A percentile compares a stretch with the other conserved stretches of the same genome.
phyloP scores from a whole-genome alignment of 2,797 vertebrate species.

The Allobates femoralis region DNA sequence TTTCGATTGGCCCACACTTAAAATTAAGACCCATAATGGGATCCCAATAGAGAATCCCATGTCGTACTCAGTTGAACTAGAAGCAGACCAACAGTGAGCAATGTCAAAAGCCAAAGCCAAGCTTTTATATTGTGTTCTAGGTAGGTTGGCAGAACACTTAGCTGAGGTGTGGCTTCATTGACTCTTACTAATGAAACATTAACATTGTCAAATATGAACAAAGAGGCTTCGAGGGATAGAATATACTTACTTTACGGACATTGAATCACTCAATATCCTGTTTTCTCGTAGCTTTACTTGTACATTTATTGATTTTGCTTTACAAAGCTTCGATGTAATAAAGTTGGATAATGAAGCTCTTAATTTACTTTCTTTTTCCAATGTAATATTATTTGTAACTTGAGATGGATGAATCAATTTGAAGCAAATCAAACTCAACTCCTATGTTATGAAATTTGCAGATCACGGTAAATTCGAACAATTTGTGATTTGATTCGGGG shows the following conservation, averaged over 20 bases:
- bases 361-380: no score
- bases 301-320: not conserved
- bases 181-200: not conserved
- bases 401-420: no score
- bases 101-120: not conserved
- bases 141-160: constrained; percentile 21
- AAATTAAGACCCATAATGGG: constrained; percentile 53
- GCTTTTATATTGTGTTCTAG: constrained; percentile 52
- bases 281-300: not conserved
- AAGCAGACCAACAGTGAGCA: constrained; percentile 15
- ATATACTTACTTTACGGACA: not conserved
- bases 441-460: no score
- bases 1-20: constrained; percentile 19
- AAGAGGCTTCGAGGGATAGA: not conserved
- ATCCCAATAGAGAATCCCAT: constrained; percentile 56
- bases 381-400: not conserved
- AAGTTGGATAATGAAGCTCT: not conserved
- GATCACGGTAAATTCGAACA: no score
- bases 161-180: constrained; percentile 32
- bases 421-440: no score
- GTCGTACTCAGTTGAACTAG: not conserved
- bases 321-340: not conserved
- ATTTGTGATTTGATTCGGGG: no score
- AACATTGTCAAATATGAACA: constrained; percentile 18
- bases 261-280: constrained; percentile 6